Base-by-base conservation (phyloP, 2,113 vertebrate species). In the Pseudopodoces humilis region DNA sequence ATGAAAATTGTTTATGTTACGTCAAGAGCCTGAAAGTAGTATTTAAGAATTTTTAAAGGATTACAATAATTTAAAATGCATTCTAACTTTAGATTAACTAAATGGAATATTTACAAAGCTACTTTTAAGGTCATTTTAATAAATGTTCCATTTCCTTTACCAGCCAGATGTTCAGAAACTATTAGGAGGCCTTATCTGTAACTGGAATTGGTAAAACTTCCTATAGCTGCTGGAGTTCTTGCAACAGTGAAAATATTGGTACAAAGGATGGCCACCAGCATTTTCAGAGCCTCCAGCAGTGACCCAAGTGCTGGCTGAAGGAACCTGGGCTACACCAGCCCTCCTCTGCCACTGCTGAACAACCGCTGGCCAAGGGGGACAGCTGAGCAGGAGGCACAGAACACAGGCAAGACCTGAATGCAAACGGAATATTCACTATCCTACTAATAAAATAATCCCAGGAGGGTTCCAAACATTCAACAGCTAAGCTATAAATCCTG, bases 41-140 rank as follows among this genome's bases (percentile, higher is more conserved):
- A 91, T 83, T 90, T 92, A 75, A 83, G 83, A 94, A 75, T 85
- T 88, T 83, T 60, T 90, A 95, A 88, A 96, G 72, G 58, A 96
- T 77, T 95, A 96, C 70, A 94, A 94, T 92, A 96, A 96, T 94
- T 97, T 96, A 94, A 95, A 91, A 87, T 70, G 92, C 86, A 59
- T 74, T 80, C 95, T 91, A 91, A 90, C 81, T 93, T 93, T 21
- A 74, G 44, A 60, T 77, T 59, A 88, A 95, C 86, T 95, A 92
- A 92, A 82, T 77, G 62, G 65, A 90, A 9, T 92, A 97, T 96
- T 95, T 97, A 96, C 93, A 97, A 94, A 70, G 94, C 60, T 96
- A 86, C 60, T 88, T 90, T 69, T 67, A 87, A 77, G 80, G 78
- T 95, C 15, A 65, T 86, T 86, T 58, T 74, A 95, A 95, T 41